phyloP scores from a whole-genome alignment of 1,140 invertebrate genomes.

The Trichogramma pretiosum region DNA sequence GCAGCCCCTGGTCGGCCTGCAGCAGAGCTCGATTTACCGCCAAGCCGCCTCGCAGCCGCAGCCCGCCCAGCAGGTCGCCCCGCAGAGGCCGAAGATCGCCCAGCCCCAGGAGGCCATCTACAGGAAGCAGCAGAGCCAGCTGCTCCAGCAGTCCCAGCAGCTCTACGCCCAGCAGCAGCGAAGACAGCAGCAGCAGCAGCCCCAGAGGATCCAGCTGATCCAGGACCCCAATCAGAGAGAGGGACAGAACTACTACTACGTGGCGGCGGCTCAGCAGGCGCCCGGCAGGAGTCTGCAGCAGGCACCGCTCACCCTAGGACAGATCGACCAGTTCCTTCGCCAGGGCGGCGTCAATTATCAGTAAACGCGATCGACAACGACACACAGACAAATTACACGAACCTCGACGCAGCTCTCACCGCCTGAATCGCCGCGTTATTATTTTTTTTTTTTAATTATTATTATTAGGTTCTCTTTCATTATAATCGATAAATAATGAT shows the following conservation, averaged over 20 bases:
- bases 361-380: no score
- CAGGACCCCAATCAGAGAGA: slow-evolving; percentile 36
- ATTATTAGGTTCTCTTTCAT: no score
- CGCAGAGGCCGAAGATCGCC: slow-evolving; percentile 16
- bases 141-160: slow-evolving; percentile 63
- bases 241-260: slow-evolving; percentile 56
- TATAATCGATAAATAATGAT: no score
- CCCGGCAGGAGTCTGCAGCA: slow-evolving; percentile 19
- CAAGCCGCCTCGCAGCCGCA: slow-evolving; percentile 41
- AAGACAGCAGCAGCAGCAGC: slow-evolving; percentile 51
- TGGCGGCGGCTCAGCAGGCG: slow-evolving; percentile 29
- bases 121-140: slow-evolving; percentile 60
- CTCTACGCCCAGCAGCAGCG: slow-evolving; percentile 64
- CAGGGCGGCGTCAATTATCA: slow-evolving; percentile 59
- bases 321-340: slow-evolving; percentile 72
- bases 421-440: no score
- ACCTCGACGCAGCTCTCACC: no score
- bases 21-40: slow-evolving; percentile 32
- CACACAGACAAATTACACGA: no score
- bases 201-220: slow-evolving; percentile 39
- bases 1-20: slow-evolving; percentile 26
- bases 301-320: slow-evolving; percentile 48
- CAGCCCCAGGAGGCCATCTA: slow-evolving; percentile 57
- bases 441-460: no score
- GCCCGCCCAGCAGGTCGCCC: slow-evolving; percentile 31